Base-by-base conservation (phyloP, 2,888 invertebrate species). In the Podotricha telesiphe region DNA sequence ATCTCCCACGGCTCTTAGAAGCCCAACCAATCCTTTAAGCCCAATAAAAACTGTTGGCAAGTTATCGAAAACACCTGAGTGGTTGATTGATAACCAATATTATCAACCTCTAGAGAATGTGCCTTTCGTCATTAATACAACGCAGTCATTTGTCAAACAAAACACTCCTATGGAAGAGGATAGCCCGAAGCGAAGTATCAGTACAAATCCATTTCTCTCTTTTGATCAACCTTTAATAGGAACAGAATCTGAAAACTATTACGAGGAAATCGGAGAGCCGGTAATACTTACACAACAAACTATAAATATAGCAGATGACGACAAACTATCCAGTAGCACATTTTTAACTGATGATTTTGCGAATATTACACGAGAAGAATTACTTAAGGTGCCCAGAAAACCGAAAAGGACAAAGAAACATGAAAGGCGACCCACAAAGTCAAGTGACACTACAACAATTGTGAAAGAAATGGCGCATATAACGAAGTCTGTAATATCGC, bases 191-290 rank as follows among this genome's bases (percentile, higher is more conserved):
- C 74, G 80, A 79, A 58, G 62, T 10, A n/a, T n/a, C n/a, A 76
- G 72, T 19, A 80, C 73, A 0, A 84, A 84, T 71, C 83, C 69
- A 17, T 78, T 67, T 75, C 78, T 65, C 62, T 67, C 40, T 17
- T 55, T 48, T 13, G 51, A 42, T 71, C 19, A 74, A 51, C 72
- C 73, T 42, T 78, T 82, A 73, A 81, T 79, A 58, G 76, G 83
- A 65, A 83, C 85, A 0, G 88, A 87, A 71, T 78, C 78, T 48
- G 93, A 93, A 71, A 90, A 93, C 72, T 84, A 87, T 64, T 93
- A 93, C 65, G 93, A 93, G 81, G 93, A 93, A 82, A 93, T 93
- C 22, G 91, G 90, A 0, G 77, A 82, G 74, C 85, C 86, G 1
- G 50, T 48, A 1, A 34, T 76, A 0, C 15, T 69, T 37, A 77